A percentile compares a stretch with the other conserved stretches of the same genome.
Evolutionary conservation across 2,113 vertebrate genomes (phyloP).

Genomic region (Scolopax mira): DNA sequence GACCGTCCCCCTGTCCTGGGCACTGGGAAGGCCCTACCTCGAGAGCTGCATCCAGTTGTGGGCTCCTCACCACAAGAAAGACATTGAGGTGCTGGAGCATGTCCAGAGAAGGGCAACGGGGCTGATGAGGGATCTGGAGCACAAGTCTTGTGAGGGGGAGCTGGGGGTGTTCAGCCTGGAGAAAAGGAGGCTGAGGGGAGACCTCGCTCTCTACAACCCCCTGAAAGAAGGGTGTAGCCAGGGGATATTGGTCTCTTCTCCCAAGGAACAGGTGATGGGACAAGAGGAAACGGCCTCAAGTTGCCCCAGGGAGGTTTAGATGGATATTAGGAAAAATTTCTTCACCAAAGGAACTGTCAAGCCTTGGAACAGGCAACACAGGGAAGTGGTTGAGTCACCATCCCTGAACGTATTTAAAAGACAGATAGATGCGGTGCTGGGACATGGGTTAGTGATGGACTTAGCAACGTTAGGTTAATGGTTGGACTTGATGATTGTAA

Average conservation of each 20-base stretch:
- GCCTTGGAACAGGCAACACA: background rate
- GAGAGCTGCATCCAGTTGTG: background rate
- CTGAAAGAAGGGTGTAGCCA: background rate
- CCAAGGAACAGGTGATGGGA: too few relatives aligned
- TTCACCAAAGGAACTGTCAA: background rate
- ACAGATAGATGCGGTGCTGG: accelerated
- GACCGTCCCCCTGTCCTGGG: background rate
- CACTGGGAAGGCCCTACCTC: background rate
- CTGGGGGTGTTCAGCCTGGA: background rate
- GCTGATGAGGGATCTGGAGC: background rate
- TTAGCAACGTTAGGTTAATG: background rate
- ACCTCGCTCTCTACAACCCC: accelerated
- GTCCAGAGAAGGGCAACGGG: background rate
- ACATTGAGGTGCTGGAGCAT: background rate
- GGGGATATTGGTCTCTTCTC: background rate
- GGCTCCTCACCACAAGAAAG: background rate
- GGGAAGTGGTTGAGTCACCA: background rate
- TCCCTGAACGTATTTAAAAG: background rate
- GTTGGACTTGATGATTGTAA: background rate
- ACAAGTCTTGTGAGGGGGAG: accelerated
- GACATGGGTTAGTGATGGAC: background rate
- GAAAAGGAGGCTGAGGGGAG: background rate
- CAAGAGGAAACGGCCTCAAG: background rate
- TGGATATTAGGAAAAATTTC: too few relatives aligned
- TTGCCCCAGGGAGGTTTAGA: background rate